phyloP scores from a whole-genome alignment of 2,113 vertebrate genomes.

The human (Homo sapiens) region GRCh38 chr3:38100001-38100500 shows the following conservation, averaged over 20 bases:
- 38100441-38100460: rapidly evolving
- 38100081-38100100: not conserved
- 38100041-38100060: not conserved
- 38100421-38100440: constrained; percentile 83
- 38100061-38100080: not conserved
- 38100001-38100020: not conserved
- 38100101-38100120: not conserved
- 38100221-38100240: not conserved
- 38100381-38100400: constrained; percentile 88
- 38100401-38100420: constrained; percentile 89
- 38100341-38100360: constrained; percentile 86
- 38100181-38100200: not conserved
- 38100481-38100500: rapidly evolving
- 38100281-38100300: constrained; percentile 85
- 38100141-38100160: not conserved
- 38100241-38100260: not conserved
- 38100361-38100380: constrained; percentile 82
- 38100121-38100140: too few relatives aligned
- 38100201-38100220: not conserved
- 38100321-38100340: constrained; percentile 83
- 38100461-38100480: rapidly evolving
- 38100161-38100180: not conserved
- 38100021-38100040: not conserved
- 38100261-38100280: not conserved
- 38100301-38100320: constrained; percentile 87